phyloP scores from a whole-genome alignment of 2,113 vertebrate genomes.

The Microcebus ravelobensis region DNA sequence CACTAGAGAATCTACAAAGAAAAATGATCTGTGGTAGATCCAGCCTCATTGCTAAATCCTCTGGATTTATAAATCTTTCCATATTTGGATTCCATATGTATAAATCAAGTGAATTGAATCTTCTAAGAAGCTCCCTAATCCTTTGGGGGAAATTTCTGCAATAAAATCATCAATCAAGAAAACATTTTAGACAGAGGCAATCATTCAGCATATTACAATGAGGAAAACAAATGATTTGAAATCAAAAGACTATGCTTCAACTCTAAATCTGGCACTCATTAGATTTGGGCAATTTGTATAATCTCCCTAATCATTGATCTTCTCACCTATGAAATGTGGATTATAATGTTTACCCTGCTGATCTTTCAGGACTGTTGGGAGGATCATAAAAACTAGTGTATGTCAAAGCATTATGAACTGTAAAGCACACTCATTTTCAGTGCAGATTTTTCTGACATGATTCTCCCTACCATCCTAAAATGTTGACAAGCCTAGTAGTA shows the following conservation, averaged over 20 bases:
- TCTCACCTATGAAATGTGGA: background rate
- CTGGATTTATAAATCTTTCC: background rate
- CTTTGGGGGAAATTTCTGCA: background rate
- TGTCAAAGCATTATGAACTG: background rate
- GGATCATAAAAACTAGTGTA: background rate
- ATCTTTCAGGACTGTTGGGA: background rate
- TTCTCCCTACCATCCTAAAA: background rate
- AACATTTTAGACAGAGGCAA: background rate
- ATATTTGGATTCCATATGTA: conserved; percentile 1
- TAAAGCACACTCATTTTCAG: background rate
- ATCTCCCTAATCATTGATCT: background rate
- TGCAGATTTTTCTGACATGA: background rate
- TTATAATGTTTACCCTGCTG: background rate
- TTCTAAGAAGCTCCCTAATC: conserved; percentile 4
- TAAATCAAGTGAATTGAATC: background rate
- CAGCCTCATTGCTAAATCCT: background rate
- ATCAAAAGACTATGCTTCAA: background rate
- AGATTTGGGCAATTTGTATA: background rate
- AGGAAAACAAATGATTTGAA: background rate
- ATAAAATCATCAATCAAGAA: background rate
- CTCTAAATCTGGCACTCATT: background rate
- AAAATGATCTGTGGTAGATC: background rate
- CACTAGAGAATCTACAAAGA: background rate
- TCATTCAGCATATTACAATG: background rate
- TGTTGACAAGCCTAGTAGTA: background rate